Evolutionary conservation across 2,113 vertebrate genomes (phyloP).

Genomic region (Cynoglossus semilaevis): DNA sequence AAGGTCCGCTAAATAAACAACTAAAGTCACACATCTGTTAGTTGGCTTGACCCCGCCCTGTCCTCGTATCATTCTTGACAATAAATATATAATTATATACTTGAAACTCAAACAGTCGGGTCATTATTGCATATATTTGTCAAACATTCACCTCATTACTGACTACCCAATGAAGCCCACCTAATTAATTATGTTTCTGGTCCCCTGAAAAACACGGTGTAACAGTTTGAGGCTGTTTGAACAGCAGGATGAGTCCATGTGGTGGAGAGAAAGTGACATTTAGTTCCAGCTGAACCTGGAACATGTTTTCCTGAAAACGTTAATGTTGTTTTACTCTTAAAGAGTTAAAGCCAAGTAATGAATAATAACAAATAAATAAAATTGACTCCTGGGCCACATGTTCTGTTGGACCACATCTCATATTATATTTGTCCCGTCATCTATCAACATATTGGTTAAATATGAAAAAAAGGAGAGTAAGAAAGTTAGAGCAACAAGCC

Average conservation of each 20-base stretch:
- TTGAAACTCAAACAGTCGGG: conserved; percentile 52
- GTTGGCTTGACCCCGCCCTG: conserved; percentile 49
- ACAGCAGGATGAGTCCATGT: conserved; percentile 35
- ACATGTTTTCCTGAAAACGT: no score
- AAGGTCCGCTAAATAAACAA: conserved; percentile 89
- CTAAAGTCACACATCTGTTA: conserved; percentile 70
- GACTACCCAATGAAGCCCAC: conserved; percentile 31
- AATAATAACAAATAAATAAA: no score
- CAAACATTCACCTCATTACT: conserved; percentile 71
- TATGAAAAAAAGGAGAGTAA: no score
- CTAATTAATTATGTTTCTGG: conserved; percentile 52
- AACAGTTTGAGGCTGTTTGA: conserved; percentile 55
- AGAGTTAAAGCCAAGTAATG: no score
- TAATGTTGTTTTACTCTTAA: no score
- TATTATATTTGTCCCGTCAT: no score
- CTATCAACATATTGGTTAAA: no score
- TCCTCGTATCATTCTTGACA: conserved; percentile 59
- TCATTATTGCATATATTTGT: conserved; percentile 53
- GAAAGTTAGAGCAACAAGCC: no score
- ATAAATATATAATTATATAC: conserved; percentile 65
- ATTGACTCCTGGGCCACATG: no score
- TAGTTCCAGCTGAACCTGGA: not conserved
- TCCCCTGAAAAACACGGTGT: conserved; percentile 29
- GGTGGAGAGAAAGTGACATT: conserved; percentile 24
- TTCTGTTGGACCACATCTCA: no score